Conservation (phyloP, 2,797 vertebrate genomes). For the Mormyrus hasselquistii region DNA sequence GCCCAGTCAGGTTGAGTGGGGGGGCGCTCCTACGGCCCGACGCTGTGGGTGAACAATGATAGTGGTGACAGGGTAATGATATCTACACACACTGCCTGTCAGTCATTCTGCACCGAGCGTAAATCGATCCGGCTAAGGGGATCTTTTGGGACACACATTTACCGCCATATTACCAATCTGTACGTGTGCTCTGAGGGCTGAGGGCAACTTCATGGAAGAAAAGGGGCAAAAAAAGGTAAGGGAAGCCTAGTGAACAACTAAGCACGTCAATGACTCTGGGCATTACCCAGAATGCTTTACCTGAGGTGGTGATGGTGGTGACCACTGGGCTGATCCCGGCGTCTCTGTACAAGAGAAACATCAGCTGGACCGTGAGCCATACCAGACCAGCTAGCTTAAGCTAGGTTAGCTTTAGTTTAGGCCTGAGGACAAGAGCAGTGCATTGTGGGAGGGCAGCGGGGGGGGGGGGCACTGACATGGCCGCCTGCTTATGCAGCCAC, state of each 20-base stretch:
- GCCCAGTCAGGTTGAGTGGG: conserved; percentile 89
- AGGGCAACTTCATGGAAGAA: conserved; percentile 23
- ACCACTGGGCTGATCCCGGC: conserved; percentile 84
- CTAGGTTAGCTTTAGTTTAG: neutral
- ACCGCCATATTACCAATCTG: neutral
- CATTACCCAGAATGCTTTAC: conserved; percentile 53
- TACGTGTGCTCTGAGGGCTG: conserved; percentile 32
- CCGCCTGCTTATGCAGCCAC: conserved; percentile 95
- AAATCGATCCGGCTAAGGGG: neutral
- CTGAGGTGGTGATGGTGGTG: conserved; percentile 82
- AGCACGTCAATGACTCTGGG: conserved; percentile 24
- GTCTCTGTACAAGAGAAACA: conserved; percentile 66
- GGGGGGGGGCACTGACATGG: conserved; percentile 68
- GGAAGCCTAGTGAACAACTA: conserved; percentile 34
- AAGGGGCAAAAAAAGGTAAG: conserved; percentile 4
- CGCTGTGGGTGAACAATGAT: conserved; percentile 32
- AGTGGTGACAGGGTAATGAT: neutral
- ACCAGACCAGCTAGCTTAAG: neutral
- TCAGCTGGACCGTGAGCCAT: neutral
- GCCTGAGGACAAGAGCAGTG: neutral
- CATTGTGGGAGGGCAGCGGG: neutral
- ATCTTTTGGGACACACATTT: neutral
- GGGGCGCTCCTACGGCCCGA: conserved; percentile 86
- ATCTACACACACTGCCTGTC: neutral
- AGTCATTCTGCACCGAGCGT: neutral